Conservation (phyloP, 1,140 invertebrate species). For the Argopecten irradians region DNA sequence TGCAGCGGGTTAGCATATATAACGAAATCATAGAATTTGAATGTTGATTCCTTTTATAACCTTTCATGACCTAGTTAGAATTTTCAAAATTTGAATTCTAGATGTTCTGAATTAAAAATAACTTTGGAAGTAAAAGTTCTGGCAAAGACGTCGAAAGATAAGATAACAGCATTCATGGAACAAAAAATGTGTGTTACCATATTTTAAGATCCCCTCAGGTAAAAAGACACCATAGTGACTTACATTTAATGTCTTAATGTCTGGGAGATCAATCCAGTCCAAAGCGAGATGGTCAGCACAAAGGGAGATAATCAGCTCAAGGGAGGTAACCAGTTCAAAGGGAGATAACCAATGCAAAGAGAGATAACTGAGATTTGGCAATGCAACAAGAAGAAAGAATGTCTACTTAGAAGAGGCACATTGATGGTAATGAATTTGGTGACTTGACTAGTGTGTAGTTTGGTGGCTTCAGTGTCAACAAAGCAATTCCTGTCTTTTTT, state of each 20-base stretch:
- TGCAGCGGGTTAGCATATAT: too few species aligned
- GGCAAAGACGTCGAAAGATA: too few species aligned
- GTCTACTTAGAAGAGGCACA: neutral
- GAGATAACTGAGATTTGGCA: neutral
- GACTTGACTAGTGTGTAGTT: conserved; percentile 9
- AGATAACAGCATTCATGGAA: neutral
- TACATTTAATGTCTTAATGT: too few species aligned
- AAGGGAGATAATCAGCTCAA: neutral
- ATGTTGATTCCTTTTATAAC: too few species aligned
- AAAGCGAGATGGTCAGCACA: too few species aligned
- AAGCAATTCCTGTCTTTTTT: neutral
- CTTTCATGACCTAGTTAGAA: too few species aligned
- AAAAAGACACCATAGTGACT: neutral
- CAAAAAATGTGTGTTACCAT: neutral
- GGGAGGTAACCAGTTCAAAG: neutral
- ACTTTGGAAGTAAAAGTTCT: too few species aligned
- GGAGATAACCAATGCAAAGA: neutral
- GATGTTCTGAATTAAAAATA: too few species aligned
- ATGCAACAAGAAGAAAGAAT: neutral
- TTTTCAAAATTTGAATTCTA: too few species aligned
- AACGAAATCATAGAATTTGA: too few species aligned
- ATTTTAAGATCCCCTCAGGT: neutral
- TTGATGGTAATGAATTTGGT: neutral
- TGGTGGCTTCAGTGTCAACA: neutral
- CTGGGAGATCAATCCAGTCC: too few species aligned